Conservation (phyloP, 2,888 invertebrate species). For the Oscheius onirici region DNA sequence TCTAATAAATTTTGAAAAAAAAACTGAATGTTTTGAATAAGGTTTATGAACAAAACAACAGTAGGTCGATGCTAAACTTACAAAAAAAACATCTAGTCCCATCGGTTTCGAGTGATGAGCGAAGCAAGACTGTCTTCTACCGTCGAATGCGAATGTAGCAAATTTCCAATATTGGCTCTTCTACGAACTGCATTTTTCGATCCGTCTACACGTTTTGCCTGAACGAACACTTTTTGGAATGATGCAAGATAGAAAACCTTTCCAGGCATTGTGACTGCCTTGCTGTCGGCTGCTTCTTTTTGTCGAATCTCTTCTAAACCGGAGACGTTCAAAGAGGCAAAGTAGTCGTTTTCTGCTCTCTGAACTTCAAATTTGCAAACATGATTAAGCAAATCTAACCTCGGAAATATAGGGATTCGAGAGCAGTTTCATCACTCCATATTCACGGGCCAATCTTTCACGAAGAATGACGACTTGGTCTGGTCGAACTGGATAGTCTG, state of each 20-base stretch:
- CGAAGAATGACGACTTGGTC: slow-evolving; percentile 52
- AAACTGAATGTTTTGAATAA: background rate
- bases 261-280: slow-evolving; percentile 56
- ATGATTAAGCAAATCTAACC: too few relatives aligned
- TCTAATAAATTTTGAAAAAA: background rate
- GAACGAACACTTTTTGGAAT: background rate
- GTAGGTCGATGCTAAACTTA: background rate
- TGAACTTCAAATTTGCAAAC: slow-evolving; percentile 31
- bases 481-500: slow-evolving; percentile 55
- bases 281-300: slow-evolving; percentile 33
- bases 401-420: slow-evolving; percentile 63
- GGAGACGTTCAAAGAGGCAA: slow-evolving; percentile 37
- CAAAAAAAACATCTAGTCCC: slow-evolving; percentile 53
- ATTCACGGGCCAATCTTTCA: slow-evolving; percentile 60
- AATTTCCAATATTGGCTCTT: slow-evolving; percentile 67
- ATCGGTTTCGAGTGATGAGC: slow-evolving; percentile 66
- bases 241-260: slow-evolving; percentile 36
- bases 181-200: slow-evolving; percentile 41
- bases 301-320: slow-evolving; percentile 42
- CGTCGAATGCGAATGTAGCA: slow-evolving; percentile 65
- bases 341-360: slow-evolving; percentile 45
- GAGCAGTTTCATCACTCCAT: slow-evolving; percentile 66
- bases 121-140: slow-evolving; percentile 64
- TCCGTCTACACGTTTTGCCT: slow-evolving; percentile 47
- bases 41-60: too few relatives aligned